These are phyloP conservation scores for Naja naja DNA, from an alignment of 2,113 vertebrate genomes.

Conservation along the genomic window DNA sequence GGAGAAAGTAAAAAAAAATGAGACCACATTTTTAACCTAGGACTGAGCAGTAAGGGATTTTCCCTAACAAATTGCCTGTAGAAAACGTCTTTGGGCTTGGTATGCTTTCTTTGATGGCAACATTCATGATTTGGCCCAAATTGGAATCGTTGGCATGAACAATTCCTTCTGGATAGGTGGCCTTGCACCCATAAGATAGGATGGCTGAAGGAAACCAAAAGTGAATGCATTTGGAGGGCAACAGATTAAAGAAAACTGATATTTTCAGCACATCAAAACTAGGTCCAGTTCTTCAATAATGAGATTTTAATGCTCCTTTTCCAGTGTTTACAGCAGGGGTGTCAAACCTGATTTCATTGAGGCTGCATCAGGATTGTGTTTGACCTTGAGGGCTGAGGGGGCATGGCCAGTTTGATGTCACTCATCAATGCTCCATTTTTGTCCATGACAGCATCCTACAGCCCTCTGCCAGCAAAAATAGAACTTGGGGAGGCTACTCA, in stretches of 20 bases:
- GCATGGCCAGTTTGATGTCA: too few relatives aligned
- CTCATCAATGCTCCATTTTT: too few relatives aligned
- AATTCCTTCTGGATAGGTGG: not conserved
- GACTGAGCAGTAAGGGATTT: not conserved
- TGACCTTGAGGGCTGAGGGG: too few relatives aligned
- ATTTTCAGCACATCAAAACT: not conserved
- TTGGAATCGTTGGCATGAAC: not conserved
- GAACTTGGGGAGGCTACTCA: too few relatives aligned
- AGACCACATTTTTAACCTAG: not conserved
- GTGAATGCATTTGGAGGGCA: not conserved
- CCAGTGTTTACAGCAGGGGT: not conserved
- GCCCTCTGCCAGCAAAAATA: too few relatives aligned
- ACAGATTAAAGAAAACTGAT: not conserved
- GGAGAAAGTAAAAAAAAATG: not conserved
- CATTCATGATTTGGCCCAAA: not conserved
- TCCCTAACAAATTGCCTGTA: not conserved
- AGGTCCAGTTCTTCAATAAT: not conserved
- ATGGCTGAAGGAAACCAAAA: not conserved
- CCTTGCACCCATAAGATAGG: not conserved
- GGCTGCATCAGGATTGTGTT: too few relatives aligned
- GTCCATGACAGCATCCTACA: too few relatives aligned
- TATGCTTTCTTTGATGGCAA: not conserved
- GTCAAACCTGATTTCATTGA: too few relatives aligned
- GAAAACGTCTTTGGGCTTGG: not conserved
- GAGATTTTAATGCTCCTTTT: not conserved